These are phyloP conservation scores for Sycobia sp. DNA, from an alignment of 1,140 invertebrate genomes.

Conservation along the genomic window DNA sequence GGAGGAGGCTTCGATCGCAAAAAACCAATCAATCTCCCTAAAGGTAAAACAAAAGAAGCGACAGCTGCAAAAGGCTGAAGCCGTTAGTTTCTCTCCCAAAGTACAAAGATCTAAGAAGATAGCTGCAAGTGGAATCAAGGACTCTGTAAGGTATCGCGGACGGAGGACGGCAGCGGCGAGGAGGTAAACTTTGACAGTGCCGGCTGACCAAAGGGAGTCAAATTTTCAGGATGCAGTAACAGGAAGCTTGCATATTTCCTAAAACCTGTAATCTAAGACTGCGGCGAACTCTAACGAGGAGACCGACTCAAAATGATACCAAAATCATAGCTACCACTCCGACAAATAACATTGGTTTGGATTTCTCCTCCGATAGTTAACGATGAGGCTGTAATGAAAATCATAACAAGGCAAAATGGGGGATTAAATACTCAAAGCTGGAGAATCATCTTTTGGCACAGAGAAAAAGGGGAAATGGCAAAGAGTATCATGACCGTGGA, in stretches of 20 bases:
- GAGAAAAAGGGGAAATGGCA: no score
- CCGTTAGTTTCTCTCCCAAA: background rate
- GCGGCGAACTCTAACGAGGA: background rate
- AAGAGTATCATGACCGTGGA: no score
- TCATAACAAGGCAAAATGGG: no score
- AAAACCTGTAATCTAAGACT: background rate
- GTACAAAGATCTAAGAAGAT: background rate
- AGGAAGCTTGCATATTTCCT: background rate
- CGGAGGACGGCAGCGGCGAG: no score
- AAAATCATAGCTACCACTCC: background rate
- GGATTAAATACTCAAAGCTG: no score
- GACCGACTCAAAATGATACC: background rate
- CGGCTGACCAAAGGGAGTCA: slow-evolving; percentile 16
- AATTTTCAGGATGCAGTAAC: background rate
- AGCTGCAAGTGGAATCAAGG: background rate
- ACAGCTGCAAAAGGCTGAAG: background rate
- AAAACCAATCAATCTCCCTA: background rate
- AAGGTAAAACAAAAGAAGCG: background rate
- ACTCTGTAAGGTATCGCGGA: background rate
- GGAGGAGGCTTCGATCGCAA: no score
- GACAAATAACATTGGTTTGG: background rate
- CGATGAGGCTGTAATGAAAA: background rate
- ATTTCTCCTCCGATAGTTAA: no score
- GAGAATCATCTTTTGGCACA: no score
- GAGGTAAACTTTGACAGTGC: slow-evolving; percentile 5